These are phyloP conservation scores for Drosophila willistoni DNA, from an alignment of 1,140 invertebrate genomes.

Conservation along the genomic window DNA sequence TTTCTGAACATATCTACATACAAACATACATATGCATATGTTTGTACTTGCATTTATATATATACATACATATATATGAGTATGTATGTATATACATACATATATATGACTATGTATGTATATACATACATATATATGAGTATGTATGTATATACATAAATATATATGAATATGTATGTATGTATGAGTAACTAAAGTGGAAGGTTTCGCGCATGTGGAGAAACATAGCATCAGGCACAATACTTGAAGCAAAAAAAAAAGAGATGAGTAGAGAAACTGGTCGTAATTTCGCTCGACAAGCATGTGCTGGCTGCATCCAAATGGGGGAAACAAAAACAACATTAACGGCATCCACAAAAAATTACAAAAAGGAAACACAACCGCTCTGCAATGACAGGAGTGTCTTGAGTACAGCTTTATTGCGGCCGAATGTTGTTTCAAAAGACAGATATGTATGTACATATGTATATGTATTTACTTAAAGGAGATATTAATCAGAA, in stretches of 20 bases:
- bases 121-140: neutral
- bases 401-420: too few relatives aligned
- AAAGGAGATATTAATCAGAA: neutral
- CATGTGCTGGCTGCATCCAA: constrained; percentile 14
- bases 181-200: constrained; percentile 24
- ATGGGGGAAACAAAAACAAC: constrained; percentile 13
- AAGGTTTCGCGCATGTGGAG: constrained; percentile 5
- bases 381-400: constrained; percentile 34
- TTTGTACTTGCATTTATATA: too few relatives aligned
- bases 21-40: constrained; percentile 2
- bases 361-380: constrained; percentile 32
- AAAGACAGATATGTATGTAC: too few relatives aligned
- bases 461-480: too few relatives aligned
- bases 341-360: constrained; percentile 4
- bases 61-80: too few relatives aligned
- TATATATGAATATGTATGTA: too few relatives aligned
- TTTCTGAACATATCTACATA: constrained; percentile 11
- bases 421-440: too few relatives aligned
- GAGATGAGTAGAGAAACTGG: constrained; percentile 49
- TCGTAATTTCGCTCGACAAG: constrained; percentile 66
- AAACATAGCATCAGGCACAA: too few relatives aligned
- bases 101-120: too few relatives aligned
- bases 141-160: too few relatives aligned
- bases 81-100: too few relatives aligned
- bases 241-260: too few relatives aligned